Evolutionary conservation across 2,888 invertebrate genomes (phyloP), one percentile per base, ranked within the genome.

Genomic region (Stenurella melanura): DNA sequence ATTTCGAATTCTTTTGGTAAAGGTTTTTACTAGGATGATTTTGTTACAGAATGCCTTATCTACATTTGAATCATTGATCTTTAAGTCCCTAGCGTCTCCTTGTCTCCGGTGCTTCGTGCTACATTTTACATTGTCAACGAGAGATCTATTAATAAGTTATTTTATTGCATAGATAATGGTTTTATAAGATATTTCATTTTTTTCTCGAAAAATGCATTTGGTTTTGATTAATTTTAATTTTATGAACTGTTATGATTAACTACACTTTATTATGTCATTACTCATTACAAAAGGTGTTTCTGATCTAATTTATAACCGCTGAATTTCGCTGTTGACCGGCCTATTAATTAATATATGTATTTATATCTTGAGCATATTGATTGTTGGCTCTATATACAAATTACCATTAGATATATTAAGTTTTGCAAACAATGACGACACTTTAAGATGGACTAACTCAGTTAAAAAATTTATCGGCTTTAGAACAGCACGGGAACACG

Each of bases 341-440:
- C 15, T 42, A 42, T 42, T 42, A 42, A 42, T 42, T 42, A 42
- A 2, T 42, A 42, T 12, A 42, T 9, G 7, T 50, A 50, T 50
- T 50, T n/a, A 50, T n/a, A 50, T n/a, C n/a, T 42, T 15, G 5
- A 50, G n/a, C n/a, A 3, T 50, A 50, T 50, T 50, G 50, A 50
- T 50, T n/a, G 42, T 9, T 42, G 12, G 12, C 15, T 42, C 42
- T 42, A 42, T 42, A 15, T 42, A 12, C 42, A 42, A 42, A 50
- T 50, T 50, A 50, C 50, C n/a, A 50, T 50, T n/a, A 50, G 50
- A 50, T 63, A 34, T 26, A 72, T 72, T 21, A 72, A 18, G 18
- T 15, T 63, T 57, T 57, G 38, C 58, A 57, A 69, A 69, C 34
- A 69, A 67, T 66, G 38, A 15, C 17, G 50, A 61, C 18, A 61